Percentiles rank a stretch among this genome's conserved stretches.
Conservation (phyloP, 1,140 invertebrate species). For the Dermatophagoides farinae region DNA sequence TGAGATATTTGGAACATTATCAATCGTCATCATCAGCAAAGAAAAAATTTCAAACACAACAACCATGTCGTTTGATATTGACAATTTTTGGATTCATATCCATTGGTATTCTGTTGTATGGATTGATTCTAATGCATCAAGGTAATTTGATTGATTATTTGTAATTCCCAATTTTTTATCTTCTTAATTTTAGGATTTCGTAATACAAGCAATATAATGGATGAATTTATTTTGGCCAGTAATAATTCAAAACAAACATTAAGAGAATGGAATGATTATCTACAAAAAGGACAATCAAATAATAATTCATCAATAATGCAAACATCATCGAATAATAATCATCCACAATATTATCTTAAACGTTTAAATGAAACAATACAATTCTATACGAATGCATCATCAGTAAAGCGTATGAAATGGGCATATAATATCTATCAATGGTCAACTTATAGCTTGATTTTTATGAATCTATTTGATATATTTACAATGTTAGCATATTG, state of each 20-base stretch:
- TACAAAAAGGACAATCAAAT: not conserved
- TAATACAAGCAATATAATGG: not conserved
- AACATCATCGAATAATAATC: too few relatives aligned
- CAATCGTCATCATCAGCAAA: not conserved
- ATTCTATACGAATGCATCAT: not conserved
- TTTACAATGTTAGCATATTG: too few relatives aligned
- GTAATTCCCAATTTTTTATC: not conserved
- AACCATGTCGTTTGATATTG: not conserved
- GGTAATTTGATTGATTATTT: not conserved
- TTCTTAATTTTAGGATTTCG: not conserved
- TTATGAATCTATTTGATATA: too few relatives aligned
- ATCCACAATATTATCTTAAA: too few relatives aligned
- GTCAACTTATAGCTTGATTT: too few relatives aligned
- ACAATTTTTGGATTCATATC: not conserved
- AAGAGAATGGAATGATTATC: not conserved
- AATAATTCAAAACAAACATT: constrained; percentile 4
- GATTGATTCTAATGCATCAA: not conserved
- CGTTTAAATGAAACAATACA: too few relatives aligned
- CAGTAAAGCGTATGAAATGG: not conserved
- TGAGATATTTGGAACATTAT: not conserved
- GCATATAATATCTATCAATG: too few relatives aligned
- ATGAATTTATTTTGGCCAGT: not conserved
- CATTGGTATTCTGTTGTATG: not conserved
- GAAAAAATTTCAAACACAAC: not conserved
- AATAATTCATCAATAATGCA: too few relatives aligned